A percentile compares a stretch with the other conserved stretches of the same genome.
phyloP scores from a whole-genome alignment of 2,113 vertebrate genomes.

The Chelonoidis abingdonii region DNA sequence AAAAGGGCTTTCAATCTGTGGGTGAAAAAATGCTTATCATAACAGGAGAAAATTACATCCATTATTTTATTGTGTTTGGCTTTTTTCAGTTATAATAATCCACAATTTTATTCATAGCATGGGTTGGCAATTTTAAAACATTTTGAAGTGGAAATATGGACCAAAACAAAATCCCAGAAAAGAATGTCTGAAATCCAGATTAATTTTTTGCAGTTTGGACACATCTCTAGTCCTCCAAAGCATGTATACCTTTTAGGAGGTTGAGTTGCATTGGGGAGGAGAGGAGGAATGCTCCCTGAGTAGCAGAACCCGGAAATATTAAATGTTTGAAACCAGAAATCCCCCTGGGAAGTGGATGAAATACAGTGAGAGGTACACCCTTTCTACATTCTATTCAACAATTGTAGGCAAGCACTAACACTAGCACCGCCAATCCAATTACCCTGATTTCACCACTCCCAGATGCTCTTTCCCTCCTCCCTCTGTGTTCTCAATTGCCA shows the following conservation, averaged over 20 bases:
- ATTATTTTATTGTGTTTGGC: neutral
- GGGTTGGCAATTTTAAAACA: neutral
- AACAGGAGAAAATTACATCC: neutral
- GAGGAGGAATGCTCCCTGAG: neutral
- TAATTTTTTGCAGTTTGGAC: neutral
- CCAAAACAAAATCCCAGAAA: neutral
- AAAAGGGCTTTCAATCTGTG: neutral
- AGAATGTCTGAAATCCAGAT: neutral
- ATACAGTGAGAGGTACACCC: neutral
- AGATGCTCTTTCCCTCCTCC: neutral
- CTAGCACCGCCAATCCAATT: neutral
- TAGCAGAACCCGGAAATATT: neutral
- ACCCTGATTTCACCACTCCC: neutral
- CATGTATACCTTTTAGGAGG: neutral
- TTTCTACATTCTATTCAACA: neutral
- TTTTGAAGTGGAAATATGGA: neutral
- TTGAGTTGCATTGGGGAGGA: neutral
- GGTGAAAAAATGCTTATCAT: neutral
- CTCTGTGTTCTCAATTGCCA: neutral
- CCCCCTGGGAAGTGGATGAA: neutral
- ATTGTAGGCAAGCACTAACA: neutral
- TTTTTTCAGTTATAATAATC: neutral
- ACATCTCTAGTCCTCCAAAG: neutral
- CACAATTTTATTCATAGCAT: neutral
- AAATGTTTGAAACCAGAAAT: neutral